A percentile compares a stretch with the other conserved stretches of the same genome.
Conservation (phyloP, 2,113 vertebrate species). For the Prietella phreatophila region DNA sequence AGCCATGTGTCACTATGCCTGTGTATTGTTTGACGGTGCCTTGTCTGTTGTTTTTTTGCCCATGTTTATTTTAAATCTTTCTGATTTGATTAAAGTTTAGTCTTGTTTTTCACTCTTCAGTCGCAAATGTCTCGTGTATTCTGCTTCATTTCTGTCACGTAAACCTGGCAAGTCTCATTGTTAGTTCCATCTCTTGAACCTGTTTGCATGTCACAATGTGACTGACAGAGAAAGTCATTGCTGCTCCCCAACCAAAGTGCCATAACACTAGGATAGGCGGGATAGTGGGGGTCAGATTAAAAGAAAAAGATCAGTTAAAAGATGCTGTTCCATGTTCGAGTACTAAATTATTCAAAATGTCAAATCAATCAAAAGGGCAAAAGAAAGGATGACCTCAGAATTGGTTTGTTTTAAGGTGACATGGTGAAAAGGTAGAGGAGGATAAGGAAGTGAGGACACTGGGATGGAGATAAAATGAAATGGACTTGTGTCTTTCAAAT, state of each 20-base stretch:
- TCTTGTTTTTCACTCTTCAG: neutral
- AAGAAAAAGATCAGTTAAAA: slow-evolving; percentile 28
- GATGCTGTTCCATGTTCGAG: slow-evolving; percentile 43
- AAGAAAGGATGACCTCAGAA: slow-evolving; percentile 18
- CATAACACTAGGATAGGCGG: too few species aligned
- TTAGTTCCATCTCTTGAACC: neutral
- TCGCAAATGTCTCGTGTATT: neutral
- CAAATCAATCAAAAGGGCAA: slow-evolving; percentile 42
- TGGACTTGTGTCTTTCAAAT: neutral
- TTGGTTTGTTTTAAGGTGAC: slow-evolving; percentile 13
- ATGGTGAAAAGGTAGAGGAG: neutral
- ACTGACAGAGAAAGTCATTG: neutral
- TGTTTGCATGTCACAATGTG: neutral
- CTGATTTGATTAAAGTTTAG: neutral
- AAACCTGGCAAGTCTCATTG: neutral
- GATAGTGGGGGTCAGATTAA: too few species aligned
- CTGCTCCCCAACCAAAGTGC: slow-evolving; percentile 7
- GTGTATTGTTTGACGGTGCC: neutral
- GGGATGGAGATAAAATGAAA: neutral
- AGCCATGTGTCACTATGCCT: neutral
- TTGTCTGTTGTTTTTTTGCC: neutral
- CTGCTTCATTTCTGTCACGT: neutral
- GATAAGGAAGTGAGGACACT: neutral
- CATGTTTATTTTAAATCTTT: neutral
- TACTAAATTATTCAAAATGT: slow-evolving; percentile 52